Base-by-base conservation (phyloP, 2,888 invertebrate species). In the Lasioglossum pauxillum region DNA sequence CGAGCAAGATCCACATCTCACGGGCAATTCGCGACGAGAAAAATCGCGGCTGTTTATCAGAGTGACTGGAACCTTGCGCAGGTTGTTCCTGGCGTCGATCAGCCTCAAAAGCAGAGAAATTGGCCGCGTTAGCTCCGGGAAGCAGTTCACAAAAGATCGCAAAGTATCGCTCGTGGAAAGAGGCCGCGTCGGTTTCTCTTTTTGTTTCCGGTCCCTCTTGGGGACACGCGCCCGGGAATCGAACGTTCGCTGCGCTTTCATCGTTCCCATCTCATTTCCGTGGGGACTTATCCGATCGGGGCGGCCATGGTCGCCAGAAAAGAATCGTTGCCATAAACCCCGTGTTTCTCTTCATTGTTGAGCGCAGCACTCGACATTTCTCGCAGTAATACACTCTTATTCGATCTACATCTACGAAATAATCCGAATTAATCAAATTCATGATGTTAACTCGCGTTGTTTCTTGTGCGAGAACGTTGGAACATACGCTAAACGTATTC, bases 181-280 rank as follows among this genome's bases (percentile, higher is more conserved):
- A 53, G 23, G 23, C 23, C 53, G 23, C 53, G 53, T 53, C 23
- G 53, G 23, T 12, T 60, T 35, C 57, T 75, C 53, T 74, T 69
- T 75, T 57, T 84, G 77, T 76, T 46, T 67, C n/a, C 60, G 60
- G 16, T 60, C 60, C 60, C 27, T 31, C 27, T 27, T 16, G 60
- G 14, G 16, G 27, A 27, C 60, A 60, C 60, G 27, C 60, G 60
- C 14, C 16, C 27, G 81, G 74, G 75, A 84, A 86, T 88, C 87
- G 88, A 85, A 86, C 88, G 87, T 80, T 86, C 85, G 83, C 86
- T 74, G 38, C 23, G 81, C 85, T 87, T 89, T 85, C 89, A 81
- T 88, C 88, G 86, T 80, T 87, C 84, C 83, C 86, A 86, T 90
- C 87, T 90, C 88, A 89, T 90, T 89, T 88, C 84, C 88, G 75